Evolutionary conservation across 2,888 invertebrate species (phyloP), one percentile per base, ranked within the genome.

Genomic region (Pycnomerus fuliginosus): DNA sequence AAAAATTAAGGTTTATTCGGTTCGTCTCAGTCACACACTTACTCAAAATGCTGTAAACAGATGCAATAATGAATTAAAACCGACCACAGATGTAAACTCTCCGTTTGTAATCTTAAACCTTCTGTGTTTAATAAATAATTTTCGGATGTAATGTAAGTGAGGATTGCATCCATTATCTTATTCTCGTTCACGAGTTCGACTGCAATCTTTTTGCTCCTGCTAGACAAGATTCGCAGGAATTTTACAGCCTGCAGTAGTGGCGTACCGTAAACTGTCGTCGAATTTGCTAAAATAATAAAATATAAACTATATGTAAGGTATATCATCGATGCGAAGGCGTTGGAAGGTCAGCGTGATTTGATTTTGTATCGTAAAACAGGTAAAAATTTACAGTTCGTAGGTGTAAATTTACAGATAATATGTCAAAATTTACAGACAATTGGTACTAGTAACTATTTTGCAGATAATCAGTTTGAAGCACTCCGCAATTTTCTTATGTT

Each of bases 201-300:
- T 3, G 80, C 79, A 43, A 82, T 71, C 48, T 75, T 73, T 59
- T 70, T 71, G 29, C 76, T 79, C 60, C 85, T 80, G 22, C 82
- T 76, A 16, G 84, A 77, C 16, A 93, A 67, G 35, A 90, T 74
- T 56, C 91, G 77, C 20, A 90, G 70, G 2, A 93, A 72, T 65
- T 86, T 89, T 11, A 93, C 64, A 4, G 87, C 87, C 34, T 81
- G 75, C 36, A 82, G 67, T 46, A 88, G 72, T 2, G 91, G 88
- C 52, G 80, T 77, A 3, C 83, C 82, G 65, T 88, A 84, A 35
- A 74, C 76, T n/a, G 59, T 50, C 17, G 36, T 34, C 12, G 16
- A 11, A 15, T 25, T 32, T 5, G 29, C 25, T 38, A 16, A 39
- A 40, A 29, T n/a, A n/a, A n/a, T n/a, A n/a, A n/a, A n/a, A n/a